These are phyloP conservation scores for Sebastes alutus DNA, from an alignment of 2,797 vertebrate species.

Conservation along the genomic window DNA sequence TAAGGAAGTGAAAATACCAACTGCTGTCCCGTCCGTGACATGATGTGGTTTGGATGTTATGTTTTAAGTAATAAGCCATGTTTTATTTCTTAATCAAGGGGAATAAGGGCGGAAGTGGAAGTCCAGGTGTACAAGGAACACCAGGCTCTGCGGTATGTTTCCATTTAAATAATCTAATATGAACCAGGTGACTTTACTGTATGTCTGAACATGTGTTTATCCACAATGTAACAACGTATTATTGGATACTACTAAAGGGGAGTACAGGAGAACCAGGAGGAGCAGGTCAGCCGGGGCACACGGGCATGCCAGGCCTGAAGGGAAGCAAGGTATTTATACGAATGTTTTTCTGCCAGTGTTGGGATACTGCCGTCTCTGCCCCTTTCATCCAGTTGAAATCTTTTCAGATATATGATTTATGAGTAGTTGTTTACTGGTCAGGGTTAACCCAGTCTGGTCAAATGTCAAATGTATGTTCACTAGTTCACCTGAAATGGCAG, in stretches of 20 bases:
- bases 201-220: not conserved
- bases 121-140: conserved; percentile 83
- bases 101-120: conserved; percentile 89
- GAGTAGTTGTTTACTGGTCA: not conserved
- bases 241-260: conserved; percentile 80
- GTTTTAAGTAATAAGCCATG: conserved; percentile 16
- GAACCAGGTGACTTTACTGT: not conserved
- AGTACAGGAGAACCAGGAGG: conserved; percentile 83
- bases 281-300: conserved; percentile 89
- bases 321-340: conserved; percentile 87
- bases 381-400: not conserved
- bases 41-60: conserved; percentile 3
- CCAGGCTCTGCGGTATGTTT: conserved; percentile 86
- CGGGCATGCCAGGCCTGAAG: conserved; percentile 88
- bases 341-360: not conserved
- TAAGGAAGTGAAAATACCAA: not conserved
- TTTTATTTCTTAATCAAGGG: conserved; percentile 82
- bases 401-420: not conserved
- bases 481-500: not conserved
- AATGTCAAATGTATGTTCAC: not conserved
- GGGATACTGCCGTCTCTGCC: too few species aligned
- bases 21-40: not conserved
- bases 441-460: not conserved
- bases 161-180: conserved; percentile 15
- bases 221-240: not conserved